Base-by-base conservation (phyloP, 92 coral and sea anemone genomes). In the Phenganax stokvisi region DNA sequence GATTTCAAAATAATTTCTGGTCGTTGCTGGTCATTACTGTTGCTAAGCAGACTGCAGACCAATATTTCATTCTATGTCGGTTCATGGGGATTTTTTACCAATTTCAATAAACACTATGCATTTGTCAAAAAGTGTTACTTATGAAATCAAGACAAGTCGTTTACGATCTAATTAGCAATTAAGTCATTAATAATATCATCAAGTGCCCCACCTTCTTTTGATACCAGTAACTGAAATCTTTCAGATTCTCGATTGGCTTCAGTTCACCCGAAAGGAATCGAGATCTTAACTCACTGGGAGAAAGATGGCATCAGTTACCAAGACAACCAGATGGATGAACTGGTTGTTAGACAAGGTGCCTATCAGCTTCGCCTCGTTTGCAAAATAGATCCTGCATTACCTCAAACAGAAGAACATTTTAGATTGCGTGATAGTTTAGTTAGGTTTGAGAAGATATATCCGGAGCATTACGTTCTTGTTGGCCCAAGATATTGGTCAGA, bases 331-430 rank as follows among this genome's bases (percentile, higher is more conserved):
- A 62, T 58, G 15, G 9, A 76, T 47, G 68, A 76, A 76, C 66
- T 76, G 29, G 37, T 76, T 12, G 80, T 76, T 44, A 52, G 57
- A 52, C 66, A 55, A 76, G 80, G 80, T 27, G 62, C 64, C 9
- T 12, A 76, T 67, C 67, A 76, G 30, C 80, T 93, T 12, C 89
- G 89, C 1, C 83, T 93, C 25, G 81, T 93, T 56, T 93, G 97
- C 30, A 84, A 74, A 30, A 85, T 93, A 47, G 82, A 85, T n/a
- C 97, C 97, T 64, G 89, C 90, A n/a, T 86, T 93, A 30, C 93
- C 97, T 3, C 75, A 10, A 56, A 83, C 81, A 6, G 81, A 65
- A 57, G 89, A 85, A 31, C 88, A 85, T 75, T 83, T 85, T 76
- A 77, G 75, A 8, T 76, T 80, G 53, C 91, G 84, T 29, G 74